Evolutionary conservation across 2,113 vertebrate genomes (phyloP), one percentile per base, ranked within the genome.

Genomic region (Channa maculata): DNA sequence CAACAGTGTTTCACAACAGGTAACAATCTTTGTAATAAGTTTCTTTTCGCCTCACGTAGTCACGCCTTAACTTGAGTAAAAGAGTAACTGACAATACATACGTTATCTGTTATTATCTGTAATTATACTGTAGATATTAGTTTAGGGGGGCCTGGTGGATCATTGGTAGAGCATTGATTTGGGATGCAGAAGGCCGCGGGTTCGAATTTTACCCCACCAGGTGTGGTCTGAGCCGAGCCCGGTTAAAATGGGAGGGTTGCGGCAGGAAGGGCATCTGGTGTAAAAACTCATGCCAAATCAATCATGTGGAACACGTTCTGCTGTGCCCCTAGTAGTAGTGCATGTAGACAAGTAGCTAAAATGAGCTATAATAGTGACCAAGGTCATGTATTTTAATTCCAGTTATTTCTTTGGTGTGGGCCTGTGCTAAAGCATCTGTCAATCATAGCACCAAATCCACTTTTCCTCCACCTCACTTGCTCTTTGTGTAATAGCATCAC

Each of bases 401-500:
- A 62, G 48, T 70, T 5, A 61, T 62, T 49, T 66, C 14, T 53
- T n/a, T 39, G n/a, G 33, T 45, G 53, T 41, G 2, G 4, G 9
- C 1, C 24, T 73, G 8, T 12, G 6, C 44, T 53, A 57, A 72
- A 49, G 13, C 49, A 61, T 69, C 39, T 33, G 71, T 71, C 49
- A 74, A 64, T 15, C 65, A 70, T 5, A 71, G n/a, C 33, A 49
- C 45, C 6, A 4, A 41, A 4, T 41, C 6, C 39, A 4, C 49
- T 51, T 38, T 51, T 45, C 45, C 41, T 55, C 65, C 55, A 61
- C n/a, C 15, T 48, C 5, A n/a, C 60, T 49, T 48, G 24, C 75
- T 75, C 74, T 62, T 43, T 67, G 57, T 48, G 45, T 79, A 66
- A 55, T 76, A n/a, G 5, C 53, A 38, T 71, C 51, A 38, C 60